Evolutionary conservation across 2,888 invertebrate genomes (phyloP), one percentile per base, ranked within the genome.

Genomic region (Ennomos quercinarius): DNA sequence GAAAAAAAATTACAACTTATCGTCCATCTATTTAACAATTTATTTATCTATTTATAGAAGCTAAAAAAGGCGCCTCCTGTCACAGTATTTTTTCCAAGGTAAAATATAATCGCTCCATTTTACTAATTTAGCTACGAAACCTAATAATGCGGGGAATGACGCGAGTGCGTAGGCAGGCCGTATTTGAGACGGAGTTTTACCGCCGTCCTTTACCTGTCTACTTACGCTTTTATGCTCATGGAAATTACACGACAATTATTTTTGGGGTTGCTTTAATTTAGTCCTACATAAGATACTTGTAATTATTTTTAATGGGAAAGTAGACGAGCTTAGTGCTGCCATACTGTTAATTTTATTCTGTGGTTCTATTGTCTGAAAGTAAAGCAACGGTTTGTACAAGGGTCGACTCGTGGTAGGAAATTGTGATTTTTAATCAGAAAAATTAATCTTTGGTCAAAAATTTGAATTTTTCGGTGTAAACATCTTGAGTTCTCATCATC

Each of bases 181-280:
- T 42, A 49, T 50, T 57, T 46, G 45, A 17, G 44, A 10, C 8
- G 50, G 39, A 39, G 42, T 54, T 61, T 57, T 34, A 39, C 41
- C 51, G 57, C 44, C 51, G 57, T 52, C 38, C 38, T 57, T 57
- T 52, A 57, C 57, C 51, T 57, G 57, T 57, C 51, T 46, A 43
- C 47, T 57, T 57, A 57, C 41, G 35, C 10, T 42, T 57, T 38
- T 38, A 42, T 42, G 27, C 10, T 6, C 43, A 11, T n/a, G 27
- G 51, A 57, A 51, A 42, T 41, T 35, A 47, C 13, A 42, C n/a
- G 12, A 50, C 27, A 57, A 57, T 38, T 41, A 45, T 53, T 53
- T 53, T 17, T 10, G 38, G 52, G 27, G 4, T 13, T 17, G n/a
- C 37, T 55, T 34, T 48, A 44, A 44, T 49, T 47, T 35, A 2